A percentile compares a stretch with the other conserved stretches of the same genome.
Evolutionary conservation across 2,797 vertebrate genomes (phyloP).

Genomic region (Toxotes lorentzi): DNA sequence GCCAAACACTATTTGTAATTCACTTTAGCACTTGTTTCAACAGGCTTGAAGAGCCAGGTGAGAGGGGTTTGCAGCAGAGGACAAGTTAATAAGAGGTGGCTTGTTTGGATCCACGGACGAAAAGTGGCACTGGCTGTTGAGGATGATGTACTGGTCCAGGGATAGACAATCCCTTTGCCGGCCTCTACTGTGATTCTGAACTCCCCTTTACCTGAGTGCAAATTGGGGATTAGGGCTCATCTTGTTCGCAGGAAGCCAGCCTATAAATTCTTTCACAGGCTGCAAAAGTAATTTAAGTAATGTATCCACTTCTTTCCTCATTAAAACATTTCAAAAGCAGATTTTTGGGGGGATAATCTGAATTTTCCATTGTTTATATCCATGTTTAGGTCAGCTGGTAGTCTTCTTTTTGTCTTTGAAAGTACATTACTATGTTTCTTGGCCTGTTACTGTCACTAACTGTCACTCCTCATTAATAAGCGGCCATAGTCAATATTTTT

Average conservation of each 20-base stretch:
- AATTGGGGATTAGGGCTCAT: not conserved
- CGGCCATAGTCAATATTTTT: too few relatives aligned
- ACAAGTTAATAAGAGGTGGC: not conserved
- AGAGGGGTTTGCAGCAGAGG: conserved; percentile 5
- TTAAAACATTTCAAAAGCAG: too few relatives aligned
- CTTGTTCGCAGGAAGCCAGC: not conserved
- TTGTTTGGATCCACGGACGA: not conserved
- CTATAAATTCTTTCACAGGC: not conserved
- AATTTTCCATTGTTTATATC: too few relatives aligned
- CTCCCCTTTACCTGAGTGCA: not conserved
- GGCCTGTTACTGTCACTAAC: too few relatives aligned
- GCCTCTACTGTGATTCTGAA: not conserved
- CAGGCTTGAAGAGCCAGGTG: not conserved
- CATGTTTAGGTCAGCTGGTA: too few relatives aligned
- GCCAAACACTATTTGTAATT: conserved; percentile 10
- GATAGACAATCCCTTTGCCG: conserved; percentile 1
- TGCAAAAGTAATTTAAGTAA: not conserved
- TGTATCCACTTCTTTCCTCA: too few relatives aligned
- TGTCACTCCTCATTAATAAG: too few relatives aligned
- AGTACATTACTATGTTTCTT: too few relatives aligned
- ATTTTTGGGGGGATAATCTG: too few relatives aligned
- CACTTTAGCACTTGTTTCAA: conserved; percentile 1
- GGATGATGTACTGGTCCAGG: not conserved
- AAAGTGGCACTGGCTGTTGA: not conserved
- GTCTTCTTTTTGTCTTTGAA: too few relatives aligned